Evolutionary conservation across 2,113 vertebrate species (phyloP).

Genomic region (Drymodes brunneopygia): DNA sequence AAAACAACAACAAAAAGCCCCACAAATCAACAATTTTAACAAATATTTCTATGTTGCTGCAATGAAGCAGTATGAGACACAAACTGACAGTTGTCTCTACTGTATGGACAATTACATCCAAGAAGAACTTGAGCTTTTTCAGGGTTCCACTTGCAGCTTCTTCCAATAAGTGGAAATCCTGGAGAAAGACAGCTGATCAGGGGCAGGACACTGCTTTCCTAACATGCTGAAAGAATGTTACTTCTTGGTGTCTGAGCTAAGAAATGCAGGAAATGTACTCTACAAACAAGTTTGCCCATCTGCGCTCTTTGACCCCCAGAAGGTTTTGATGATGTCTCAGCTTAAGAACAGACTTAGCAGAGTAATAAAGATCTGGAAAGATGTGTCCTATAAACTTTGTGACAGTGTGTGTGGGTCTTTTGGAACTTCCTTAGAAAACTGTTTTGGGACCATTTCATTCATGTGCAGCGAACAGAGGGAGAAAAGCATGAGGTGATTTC

Average conservation of each 20-base stretch:
- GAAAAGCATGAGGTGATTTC: not conserved
- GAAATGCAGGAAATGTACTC: not conserved
- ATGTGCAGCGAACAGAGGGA: not conserved
- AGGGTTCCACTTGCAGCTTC: not conserved
- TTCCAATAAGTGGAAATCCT: not conserved
- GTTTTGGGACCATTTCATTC: not conserved
- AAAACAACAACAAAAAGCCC: not conserved
- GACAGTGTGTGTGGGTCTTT: not conserved
- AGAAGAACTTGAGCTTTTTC: not conserved
- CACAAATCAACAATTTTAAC: fast-evolving
- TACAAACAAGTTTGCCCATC: not conserved
- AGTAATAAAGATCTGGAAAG: not conserved
- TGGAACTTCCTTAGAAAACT: not conserved
- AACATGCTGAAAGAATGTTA: not conserved
- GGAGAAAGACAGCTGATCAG: not conserved
- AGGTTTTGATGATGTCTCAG: not conserved
- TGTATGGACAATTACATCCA: not conserved
- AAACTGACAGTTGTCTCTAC: not conserved
- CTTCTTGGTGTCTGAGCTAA: not conserved
- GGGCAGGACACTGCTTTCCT: not conserved
- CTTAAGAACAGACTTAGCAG: not conserved
- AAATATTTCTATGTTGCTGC: not conserved
- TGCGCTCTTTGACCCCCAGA: not conserved
- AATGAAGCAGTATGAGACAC: not conserved
- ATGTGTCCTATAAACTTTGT: not conserved